Base-by-base conservation (phyloP, 2,797 vertebrate species). In the Channallabes apus region DNA sequence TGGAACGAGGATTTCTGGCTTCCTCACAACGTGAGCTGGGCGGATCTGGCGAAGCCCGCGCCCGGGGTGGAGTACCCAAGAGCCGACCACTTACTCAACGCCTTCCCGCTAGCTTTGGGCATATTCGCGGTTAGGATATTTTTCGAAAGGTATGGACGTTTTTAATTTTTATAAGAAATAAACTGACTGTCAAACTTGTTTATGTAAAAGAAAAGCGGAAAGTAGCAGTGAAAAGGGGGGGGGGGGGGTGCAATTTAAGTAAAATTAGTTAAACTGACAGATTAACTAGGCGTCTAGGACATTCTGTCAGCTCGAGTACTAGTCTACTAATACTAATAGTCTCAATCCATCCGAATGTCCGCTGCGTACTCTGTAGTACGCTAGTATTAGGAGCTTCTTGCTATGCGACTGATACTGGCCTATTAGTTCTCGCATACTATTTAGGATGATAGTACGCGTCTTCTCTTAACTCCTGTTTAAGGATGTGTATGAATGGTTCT, bases 1-100 rank as follows among this genome's bases (percentile, higher is more conserved):
- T 99, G 98, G 98, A 97, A 94, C 91, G 98, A 99, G 87, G 94
- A 97, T 87, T 99, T 99, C 89, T 99, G 98, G 98, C 94, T 99
- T 86, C 98, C 98, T 0, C 96, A 95, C 90, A 99, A 99, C 92
- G 96, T 99, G 86, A 99, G 96, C 90, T 99, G 98, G 98, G 96
- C 97, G 88, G 97, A 98, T 88, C 90, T 99, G 83, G 96, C 95
- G 20, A 90, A 96, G 89, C 91, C 93, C 62, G 93, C 94, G 82
- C 91, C 94, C 91, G 94, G 94, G 91, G 93, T 94, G 93, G 92
- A 94, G 93, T 97, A 96, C 91, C 97, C 97, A 12, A 96, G 94
- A 92, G 94, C 95, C 27, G 90, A 94, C 61, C 96, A 99, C 93
- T 93, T 98, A 88, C 90, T 97, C 38, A 88, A 91, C 58, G 98